Base-by-base conservation (phyloP, 2,113 vertebrate species). In the Peucedramus taeniatus region DNA sequence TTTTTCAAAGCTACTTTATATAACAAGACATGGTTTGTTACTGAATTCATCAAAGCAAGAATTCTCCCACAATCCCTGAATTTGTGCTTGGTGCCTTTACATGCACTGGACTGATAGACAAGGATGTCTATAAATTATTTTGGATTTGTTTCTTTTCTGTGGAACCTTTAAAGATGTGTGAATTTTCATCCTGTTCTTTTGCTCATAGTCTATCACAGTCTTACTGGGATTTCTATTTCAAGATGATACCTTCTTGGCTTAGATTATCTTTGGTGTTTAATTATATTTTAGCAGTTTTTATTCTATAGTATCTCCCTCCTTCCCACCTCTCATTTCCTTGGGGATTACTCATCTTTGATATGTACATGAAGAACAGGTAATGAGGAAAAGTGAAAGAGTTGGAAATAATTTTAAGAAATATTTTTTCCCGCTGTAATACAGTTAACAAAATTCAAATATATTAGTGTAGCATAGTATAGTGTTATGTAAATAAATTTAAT, bases 241-340 rank as follows among this genome's bases (percentile, higher is more conserved):
- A 51, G 22, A 78, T 6, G 83, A 93, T 90, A 93, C 83, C 19
- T 90, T 60, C 47, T 81, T 86, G 53, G 51, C 60, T 93, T 77
- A 78, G 92, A 84, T 89, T 82, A 80, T 88, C 33, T 93, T 93
- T 88, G 70, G 31, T 23, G 70, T 90, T 91, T 90, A 88, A 90
- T 93, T 93, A 66, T 61, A 70, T 54, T 83, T 77, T 71, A 70
- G 39, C 39, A 74, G 1, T 2, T 33, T 95, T 90, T 64, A 63
- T 88, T 88, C 68, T 57, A 20, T n/a, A 31, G 10, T 30, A 42
- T 70, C 11, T 83, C 10, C 19, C 40, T 87, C 35, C 21, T 95
- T 89, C 15, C 17, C 54, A 53, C 14, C 9, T 15, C 40, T 31
- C 8, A 22, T 57, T 84, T 84, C 69, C 27, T 31, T 35, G 8